Conservation (phyloP, 2,888 invertebrate species). For the Lithosia quadra region DNA sequence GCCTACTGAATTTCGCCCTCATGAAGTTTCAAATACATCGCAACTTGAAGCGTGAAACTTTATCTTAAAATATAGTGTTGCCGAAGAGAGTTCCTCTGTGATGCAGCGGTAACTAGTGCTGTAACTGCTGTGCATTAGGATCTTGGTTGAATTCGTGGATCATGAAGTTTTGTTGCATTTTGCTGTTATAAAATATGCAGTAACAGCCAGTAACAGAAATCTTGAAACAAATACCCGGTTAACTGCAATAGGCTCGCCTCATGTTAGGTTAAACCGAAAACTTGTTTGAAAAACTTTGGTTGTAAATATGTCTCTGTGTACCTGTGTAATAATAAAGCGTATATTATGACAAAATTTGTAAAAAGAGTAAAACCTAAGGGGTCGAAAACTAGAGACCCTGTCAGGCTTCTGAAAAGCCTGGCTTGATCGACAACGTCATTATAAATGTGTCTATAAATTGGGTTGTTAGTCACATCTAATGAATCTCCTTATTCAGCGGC, state of each 20-base stretch:
- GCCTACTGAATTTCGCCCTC: neutral
- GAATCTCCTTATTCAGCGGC: constrained; percentile 19
- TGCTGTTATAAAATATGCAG: neutral
- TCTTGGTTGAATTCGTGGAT: neutral
- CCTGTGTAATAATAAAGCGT: too few species aligned
- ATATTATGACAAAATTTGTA: neutral
- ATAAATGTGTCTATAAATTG: constrained; percentile 18
- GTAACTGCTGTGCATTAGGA: neutral
- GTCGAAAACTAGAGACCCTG: neutral
- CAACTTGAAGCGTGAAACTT: neutral
- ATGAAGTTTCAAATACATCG: neutral
- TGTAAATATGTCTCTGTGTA: too few species aligned
- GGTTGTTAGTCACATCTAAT: constrained; percentile 12
- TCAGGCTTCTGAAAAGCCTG: neutral
- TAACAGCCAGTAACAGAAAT: neutral
- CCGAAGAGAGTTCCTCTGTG: neutral
- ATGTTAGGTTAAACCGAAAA: too few species aligned
- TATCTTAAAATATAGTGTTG: neutral
- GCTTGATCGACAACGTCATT: neutral
- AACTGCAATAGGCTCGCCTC: too few species aligned
- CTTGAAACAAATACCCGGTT: too few species aligned
- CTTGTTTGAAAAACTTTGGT: neutral
- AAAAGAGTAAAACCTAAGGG: neutral
- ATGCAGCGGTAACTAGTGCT: neutral
- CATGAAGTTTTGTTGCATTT: neutral